Evolutionary conservation across 2,113 vertebrate genomes (phyloP).

Genomic region (Melospiza melodia): DNA sequence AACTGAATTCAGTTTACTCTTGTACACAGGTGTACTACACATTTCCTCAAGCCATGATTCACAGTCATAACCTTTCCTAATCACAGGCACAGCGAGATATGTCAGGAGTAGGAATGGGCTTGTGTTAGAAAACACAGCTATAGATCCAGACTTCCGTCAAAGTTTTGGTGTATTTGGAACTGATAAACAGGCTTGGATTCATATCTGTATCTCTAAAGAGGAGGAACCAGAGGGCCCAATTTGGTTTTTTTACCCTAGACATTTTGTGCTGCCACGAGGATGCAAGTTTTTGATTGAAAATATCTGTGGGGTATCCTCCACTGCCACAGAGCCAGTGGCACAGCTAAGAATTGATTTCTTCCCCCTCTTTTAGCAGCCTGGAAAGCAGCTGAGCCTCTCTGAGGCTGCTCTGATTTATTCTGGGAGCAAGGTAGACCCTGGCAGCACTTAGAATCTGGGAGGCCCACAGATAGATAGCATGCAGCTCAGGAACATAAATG

Average conservation of each 20-base stretch:
- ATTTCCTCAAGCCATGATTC: slow-evolving; percentile 63
- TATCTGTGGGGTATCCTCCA: neutral
- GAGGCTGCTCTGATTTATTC: slow-evolving; percentile 24
- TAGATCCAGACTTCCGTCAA: slow-evolving; percentile 21
- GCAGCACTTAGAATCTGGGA: neutral
- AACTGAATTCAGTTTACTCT: slow-evolving; percentile 69
- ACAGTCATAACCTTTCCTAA: slow-evolving; percentile 67
- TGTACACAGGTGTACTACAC: slow-evolving; percentile 63
- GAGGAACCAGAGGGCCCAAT: neutral
- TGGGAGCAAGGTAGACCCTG: neutral
- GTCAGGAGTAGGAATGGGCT: slow-evolving; percentile 18
- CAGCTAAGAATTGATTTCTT: slow-evolving; percentile 41
- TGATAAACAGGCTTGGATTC: neutral
- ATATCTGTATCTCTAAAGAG: neutral
- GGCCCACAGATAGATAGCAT: neutral
- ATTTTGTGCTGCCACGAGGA: neutral
- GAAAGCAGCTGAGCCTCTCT: neutral
- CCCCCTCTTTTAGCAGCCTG: neutral
- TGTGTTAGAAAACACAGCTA: slow-evolving; percentile 6
- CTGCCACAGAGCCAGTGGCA: slow-evolving; percentile 4
- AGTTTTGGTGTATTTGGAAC: neutral
- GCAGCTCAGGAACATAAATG: neutral
- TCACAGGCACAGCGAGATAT: slow-evolving; percentile 58
- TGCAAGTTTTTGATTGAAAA: slow-evolving; percentile 13
- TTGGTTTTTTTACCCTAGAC: neutral